Evolutionary conservation across 2,113 vertebrate genomes (phyloP), one percentile per base, ranked within the genome.

Genomic region (Brachypodius melanocephalos): DNA sequence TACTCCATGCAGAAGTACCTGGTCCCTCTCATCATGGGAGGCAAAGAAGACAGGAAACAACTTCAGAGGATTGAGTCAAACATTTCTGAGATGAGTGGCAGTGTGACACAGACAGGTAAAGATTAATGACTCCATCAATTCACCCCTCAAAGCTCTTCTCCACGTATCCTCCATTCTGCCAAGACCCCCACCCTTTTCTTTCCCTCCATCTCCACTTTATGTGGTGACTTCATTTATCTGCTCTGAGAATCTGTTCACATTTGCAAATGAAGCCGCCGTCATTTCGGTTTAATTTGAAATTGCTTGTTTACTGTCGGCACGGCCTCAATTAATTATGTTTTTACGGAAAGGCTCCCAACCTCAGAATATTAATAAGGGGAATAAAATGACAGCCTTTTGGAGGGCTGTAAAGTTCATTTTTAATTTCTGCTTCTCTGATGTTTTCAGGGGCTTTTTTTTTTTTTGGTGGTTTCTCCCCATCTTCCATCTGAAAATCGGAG

Each of bases 251-350:
- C 99, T 99, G 98, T 99, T 98, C 98, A 98, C 99, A 98, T 99
- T 99, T 98, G 99, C 99, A 99, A 99, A 99, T 99, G 99, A 99
- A 98, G 98, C 98, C 97, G 98, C 99, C 99, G 99, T 99, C 99
- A 99, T 99, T 99, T 99, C 98, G 98, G 98, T 99, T 99, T 99
- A 99, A 99, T 99, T 99, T 99, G 99, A 99, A 99, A 99, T 99
- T 99, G 99, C 99, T 99, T 99, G 99, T 99, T 99, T 99, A 99
- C 99, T 99, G 99, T 99, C 99, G 99, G 98, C 98, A 98, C 98
- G 98, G 99, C 98, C 99, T 99, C 99, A 99, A 99, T 99, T 99
- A 99, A 99, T 99, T 99, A 99, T 99, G 99, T 99, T 99, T 98
- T 99, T 98, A 98, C 99, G 99, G 99, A 99, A 99, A 99, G 99